These are phyloP conservation scores for Xestia sexstrigata DNA, from an alignment of 2,888 invertebrate species.

Conservation along the genomic window DNA sequence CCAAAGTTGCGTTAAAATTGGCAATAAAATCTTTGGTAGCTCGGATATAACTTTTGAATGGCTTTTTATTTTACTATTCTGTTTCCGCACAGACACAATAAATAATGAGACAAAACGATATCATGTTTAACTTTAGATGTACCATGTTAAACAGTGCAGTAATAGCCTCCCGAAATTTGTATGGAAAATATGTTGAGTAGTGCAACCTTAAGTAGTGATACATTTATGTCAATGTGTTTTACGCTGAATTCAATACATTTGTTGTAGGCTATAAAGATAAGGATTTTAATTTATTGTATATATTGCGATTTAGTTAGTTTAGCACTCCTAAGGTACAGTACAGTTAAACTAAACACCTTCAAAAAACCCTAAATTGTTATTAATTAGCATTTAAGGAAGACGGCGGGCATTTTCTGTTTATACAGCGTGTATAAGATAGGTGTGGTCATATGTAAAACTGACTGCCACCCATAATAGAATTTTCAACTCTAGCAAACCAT, in stretches of 20 bases:
- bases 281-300: conserved; percentile 17
- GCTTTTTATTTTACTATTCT: too few species aligned
- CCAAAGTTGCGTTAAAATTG: too few species aligned
- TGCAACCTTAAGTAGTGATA: neutral
- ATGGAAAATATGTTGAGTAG: too few species aligned
- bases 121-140: too few species aligned
- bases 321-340: conserved; percentile 2
- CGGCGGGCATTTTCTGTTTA: neutral
- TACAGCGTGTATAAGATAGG: neutral
- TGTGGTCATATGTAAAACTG: neutral
- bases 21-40: too few species aligned
- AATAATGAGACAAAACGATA: too few species aligned
- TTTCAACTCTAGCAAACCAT: too few species aligned
- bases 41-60: too few species aligned
- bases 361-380: neutral
- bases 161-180: too few species aligned
- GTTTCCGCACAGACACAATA: too few species aligned
- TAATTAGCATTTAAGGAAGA: neutral
- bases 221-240: neutral
- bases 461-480: too few species aligned
- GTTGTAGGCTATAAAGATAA: conserved; percentile 35
- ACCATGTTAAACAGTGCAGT: too few species aligned
- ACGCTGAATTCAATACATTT: conserved; percentile 19
- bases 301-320: conserved; percentile 11
- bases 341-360: neutral